These are phyloP conservation scores for Leuciscus idus DNA, from an alignment of 2,113 vertebrate species.

Conservation along the genomic window DNA sequence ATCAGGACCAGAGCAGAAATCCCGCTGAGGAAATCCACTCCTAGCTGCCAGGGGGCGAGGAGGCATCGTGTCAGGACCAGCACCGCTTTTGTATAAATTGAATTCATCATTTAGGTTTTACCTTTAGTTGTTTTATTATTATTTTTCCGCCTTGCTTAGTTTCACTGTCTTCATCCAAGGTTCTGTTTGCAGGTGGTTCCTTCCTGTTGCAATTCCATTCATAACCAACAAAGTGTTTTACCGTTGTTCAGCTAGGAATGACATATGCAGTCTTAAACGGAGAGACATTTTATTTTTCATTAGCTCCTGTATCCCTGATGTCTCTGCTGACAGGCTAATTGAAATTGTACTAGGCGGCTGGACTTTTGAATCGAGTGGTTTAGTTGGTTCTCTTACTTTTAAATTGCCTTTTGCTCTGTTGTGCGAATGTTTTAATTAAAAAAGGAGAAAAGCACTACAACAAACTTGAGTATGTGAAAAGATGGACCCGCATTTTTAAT, in stretches of 20 bases:
- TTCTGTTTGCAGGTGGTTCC: neutral
- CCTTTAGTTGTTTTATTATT: neutral
- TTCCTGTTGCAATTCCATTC: neutral
- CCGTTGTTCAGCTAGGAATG: neutral
- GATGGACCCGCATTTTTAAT: neutral
- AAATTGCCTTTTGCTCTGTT: neutral
- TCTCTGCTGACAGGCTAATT: neutral
- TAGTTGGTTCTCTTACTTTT: neutral
- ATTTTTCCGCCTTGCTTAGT: slow-evolving; percentile 2
- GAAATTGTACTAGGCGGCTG: neutral
- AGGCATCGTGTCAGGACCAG: slow-evolving; percentile 39
- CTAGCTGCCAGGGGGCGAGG: slow-evolving; percentile 45
- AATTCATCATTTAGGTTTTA: slow-evolving; percentile 35
- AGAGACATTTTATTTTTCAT: neutral
- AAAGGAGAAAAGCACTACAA: neutral
- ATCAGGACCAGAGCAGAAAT: slow-evolving; percentile 64
- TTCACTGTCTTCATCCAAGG: slow-evolving; percentile 20
- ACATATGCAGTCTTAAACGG: neutral
- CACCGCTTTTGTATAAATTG: slow-evolving; percentile 51
- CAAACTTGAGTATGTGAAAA: neutral
- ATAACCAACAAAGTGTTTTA: neutral
- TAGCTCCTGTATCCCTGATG: neutral
- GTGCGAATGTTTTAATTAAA: neutral
- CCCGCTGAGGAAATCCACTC: slow-evolving; percentile 61
- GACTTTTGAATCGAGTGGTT: neutral